Conservation (phyloP, 2,888 invertebrate genomes). For the Conus canariensis region DNA sequence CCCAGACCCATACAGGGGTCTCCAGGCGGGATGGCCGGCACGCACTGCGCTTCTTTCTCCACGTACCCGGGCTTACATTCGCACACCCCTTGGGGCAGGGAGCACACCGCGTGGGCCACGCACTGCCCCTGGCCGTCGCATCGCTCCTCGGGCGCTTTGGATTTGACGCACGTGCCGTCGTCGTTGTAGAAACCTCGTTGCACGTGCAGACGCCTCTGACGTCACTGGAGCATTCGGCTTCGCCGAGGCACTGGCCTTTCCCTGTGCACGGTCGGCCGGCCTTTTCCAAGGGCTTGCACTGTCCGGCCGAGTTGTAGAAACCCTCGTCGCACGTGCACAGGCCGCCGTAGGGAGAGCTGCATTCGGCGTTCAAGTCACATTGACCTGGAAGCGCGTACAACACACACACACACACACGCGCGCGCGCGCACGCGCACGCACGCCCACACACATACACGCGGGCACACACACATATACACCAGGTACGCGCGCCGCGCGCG, state of each 20-base stretch:
- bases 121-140: slow-evolving; percentile 29
- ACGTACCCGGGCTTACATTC: slow-evolving; percentile 37
- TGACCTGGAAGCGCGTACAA: slow-evolving; percentile 36
- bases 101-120: slow-evolving; percentile 29
- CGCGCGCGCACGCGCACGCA: background rate
- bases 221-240: slow-evolving; percentile 43
- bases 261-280: slow-evolving; percentile 41
- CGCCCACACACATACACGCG: background rate
- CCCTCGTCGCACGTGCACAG: slow-evolving; percentile 48
- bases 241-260: slow-evolving; percentile 46
- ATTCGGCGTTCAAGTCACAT: slow-evolving; percentile 46
- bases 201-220: slow-evolving; percentile 46
- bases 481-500: background rate
- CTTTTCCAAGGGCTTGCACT: slow-evolving; percentile 44
- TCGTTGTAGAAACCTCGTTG: slow-evolving; percentile 40
- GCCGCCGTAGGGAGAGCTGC: slow-evolving; percentile 46
- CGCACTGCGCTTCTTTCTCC: slow-evolving; percentile 34
- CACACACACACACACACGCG: background rate
- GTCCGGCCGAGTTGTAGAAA: slow-evolving; percentile 39
- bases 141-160: slow-evolving; percentile 30
- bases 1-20: slow-evolving; percentile 36
- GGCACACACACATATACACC: background rate
- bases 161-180: slow-evolving; percentile 41
- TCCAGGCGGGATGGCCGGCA: slow-evolving; percentile 37
- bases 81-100: slow-evolving; percentile 14